Conservation (phyloP, 2,113 vertebrate species). For the Aegithalos caudatus region DNA sequence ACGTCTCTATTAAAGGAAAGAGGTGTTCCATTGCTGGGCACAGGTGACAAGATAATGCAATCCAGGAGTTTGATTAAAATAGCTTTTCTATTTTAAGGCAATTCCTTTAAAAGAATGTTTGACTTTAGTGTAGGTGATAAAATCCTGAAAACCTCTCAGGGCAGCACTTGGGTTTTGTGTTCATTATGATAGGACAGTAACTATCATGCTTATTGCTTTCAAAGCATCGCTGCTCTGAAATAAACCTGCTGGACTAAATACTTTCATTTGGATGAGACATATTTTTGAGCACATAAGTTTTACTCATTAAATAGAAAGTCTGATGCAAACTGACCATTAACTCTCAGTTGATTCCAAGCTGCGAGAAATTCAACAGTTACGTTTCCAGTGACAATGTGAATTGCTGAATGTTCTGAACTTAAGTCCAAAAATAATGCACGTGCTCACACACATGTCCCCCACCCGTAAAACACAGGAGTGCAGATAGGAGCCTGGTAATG, state of each 20-base stretch:
- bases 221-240: neutral
- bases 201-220: neutral
- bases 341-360: neutral
- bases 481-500: neutral
- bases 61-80: conserved; percentile 25
- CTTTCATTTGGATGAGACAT: neutral
- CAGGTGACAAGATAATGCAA: conserved; percentile 21
- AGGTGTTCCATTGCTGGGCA: neutral
- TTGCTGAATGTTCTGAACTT: neutral
- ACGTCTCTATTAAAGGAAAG: conserved; percentile 17
- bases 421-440: neutral
- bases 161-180: neutral
- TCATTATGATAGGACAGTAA: neutral
- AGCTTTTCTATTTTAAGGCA: conserved; percentile 28
- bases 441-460: rapidly evolving
- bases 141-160: neutral
- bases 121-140: neutral
- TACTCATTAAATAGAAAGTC: conserved; percentile 1
- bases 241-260: neutral
- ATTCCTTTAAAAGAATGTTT: conserved; percentile 1
- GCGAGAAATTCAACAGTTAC: neutral
- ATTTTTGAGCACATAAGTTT: neutral
- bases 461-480: neutral
- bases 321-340: conserved; percentile 24
- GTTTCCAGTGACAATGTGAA: neutral